Evolutionary conservation across 2,797 vertebrate genomes (phyloP), one percentile per base, ranked within the genome.

Genomic region (Sphenopsis melanotis): DNA sequence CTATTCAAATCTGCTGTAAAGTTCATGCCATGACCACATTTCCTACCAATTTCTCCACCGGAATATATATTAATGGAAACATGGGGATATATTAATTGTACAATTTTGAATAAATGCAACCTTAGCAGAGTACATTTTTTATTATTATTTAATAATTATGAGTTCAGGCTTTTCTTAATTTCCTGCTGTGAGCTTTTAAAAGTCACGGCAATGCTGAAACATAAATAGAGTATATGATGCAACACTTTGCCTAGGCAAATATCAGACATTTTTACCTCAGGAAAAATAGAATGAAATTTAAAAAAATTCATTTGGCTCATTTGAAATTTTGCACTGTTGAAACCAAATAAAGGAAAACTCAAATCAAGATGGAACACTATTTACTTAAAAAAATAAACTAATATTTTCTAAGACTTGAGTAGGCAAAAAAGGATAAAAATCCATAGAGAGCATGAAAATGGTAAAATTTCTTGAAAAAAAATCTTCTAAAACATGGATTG

Each of bases 161-260:
- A 95, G 92, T 96, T 96, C 95, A 95, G 55, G 89, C 85, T 94
- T 96, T 96, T 94, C 94, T 95, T 96, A 89, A 96, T 97, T 96
- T 94, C 94, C 96, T 97, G 94, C 94, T 96, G 94, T 94, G 94
- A 94, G 93, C 94, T 97, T 96, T 96, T 96, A 96, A 97, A 96
- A 95, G 95, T 95, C 59, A 92, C 72, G 39, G 90, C 53, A 87
- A 92, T 72, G 56, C 93, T 96, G 95, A 95, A 95, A 90, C 93
- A 97, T 95, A 97, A 96, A 95, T 93, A 96, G 89, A 96, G 74
- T 96, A 95, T 82, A 90, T 96, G 96, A 96, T 96, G 94, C 93
- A 97, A 94, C 85, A 57, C 53, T 94, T 93, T 84, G 77, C 96
- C 83, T 76, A 77, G 89, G 77, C 53, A 96, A 96, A 95, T 95